These are phyloP conservation scores for Phocoena phocoena DNA, from an alignment of 2,113 vertebrate species.

Conservation along the genomic window DNA sequence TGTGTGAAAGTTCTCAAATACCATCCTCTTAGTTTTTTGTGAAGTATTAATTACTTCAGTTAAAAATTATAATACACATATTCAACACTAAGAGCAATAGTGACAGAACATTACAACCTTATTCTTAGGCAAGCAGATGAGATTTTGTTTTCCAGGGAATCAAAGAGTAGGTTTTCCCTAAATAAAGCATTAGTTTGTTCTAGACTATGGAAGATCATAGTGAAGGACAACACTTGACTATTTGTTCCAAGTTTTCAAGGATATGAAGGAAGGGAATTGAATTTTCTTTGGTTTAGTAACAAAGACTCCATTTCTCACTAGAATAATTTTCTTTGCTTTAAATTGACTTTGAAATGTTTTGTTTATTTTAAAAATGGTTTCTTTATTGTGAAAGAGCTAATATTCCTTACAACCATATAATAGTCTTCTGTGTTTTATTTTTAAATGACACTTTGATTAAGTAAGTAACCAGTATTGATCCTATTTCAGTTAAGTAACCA, in stretches of 20 bases:
- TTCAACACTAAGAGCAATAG: neutral
- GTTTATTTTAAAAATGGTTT: neutral
- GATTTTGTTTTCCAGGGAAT: neutral
- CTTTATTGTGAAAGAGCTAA: neutral
- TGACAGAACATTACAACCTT: neutral
- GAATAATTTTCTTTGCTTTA: neutral
- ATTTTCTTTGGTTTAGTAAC: neutral
- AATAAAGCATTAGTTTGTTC: neutral
- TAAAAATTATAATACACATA: neutral
- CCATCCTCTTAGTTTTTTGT: neutral
- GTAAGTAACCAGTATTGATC: neutral
- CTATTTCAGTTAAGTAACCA: neutral
- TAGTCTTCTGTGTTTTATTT: neutral
- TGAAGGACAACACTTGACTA: neutral
- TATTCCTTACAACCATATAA: neutral
- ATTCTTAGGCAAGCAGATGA: neutral
- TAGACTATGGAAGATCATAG: neutral
- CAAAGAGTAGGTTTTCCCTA: neutral
- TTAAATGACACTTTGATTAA: conserved; percentile 19
- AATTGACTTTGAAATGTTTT: neutral
- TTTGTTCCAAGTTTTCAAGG: conserved; percentile 6
- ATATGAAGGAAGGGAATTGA: neutral
- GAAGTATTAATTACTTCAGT: neutral
- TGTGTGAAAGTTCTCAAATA: neutral
- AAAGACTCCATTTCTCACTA: neutral